Evolutionary conservation across 2,888 invertebrate genomes (phyloP).

Genomic region (Seira ritae): DNA sequence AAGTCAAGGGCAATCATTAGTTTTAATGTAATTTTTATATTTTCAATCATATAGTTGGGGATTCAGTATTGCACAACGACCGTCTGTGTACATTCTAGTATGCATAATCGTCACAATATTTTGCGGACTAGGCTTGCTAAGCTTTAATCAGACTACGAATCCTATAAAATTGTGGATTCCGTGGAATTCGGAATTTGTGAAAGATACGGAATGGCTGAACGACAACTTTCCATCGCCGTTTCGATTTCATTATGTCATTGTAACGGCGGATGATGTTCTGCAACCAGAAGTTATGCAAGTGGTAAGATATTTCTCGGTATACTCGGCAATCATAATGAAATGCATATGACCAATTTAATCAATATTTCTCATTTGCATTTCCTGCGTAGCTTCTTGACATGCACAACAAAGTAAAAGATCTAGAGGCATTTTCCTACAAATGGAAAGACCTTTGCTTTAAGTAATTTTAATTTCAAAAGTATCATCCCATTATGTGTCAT

Average conservation of each 20-base stretch:
- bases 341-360: background rate
- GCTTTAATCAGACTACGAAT: conserved; percentile 71
- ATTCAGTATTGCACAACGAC: conserved; percentile 65
- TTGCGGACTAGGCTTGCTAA: conserved; percentile 68
- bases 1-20: too few species aligned
- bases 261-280: conserved; percentile 72
- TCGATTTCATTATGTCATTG: conserved; percentile 73
- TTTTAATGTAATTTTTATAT: conserved; percentile 2
- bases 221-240: conserved; percentile 74
- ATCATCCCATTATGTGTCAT: too few species aligned
- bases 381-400: conserved; percentile 64
- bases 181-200: conserved; percentile 74
- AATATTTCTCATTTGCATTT: conserved; percentile 28
- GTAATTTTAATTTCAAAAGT: conserved; percentile 46
- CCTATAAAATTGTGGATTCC: conserved; percentile 74
- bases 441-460: conserved; percentile 73
- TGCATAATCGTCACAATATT: conserved; percentile 64
- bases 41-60: conserved; percentile 73
- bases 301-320: conserved; percentile 56
- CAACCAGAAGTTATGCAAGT: conserved; percentile 64
- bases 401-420: conserved; percentile 53
- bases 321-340: background rate
- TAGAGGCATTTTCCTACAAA: conserved; percentile 37
- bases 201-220: conserved; percentile 74
- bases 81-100: conserved; percentile 65